phyloP scores from a whole-genome alignment of 2,888 invertebrate genomes.

The Neelides folsomi region DNA sequence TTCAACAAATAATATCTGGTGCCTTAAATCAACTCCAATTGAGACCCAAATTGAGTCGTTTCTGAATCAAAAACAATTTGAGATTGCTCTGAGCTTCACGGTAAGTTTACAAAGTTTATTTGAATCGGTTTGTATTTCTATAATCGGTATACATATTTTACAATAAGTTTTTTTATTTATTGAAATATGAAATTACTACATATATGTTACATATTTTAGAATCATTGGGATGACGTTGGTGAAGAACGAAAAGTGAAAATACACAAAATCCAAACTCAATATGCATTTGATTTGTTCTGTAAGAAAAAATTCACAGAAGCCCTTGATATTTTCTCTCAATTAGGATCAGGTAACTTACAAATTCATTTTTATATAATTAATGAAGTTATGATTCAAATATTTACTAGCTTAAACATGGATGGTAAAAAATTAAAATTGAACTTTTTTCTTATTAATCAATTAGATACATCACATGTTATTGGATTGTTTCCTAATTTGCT shows the following conservation, averaged over 20 bases:
- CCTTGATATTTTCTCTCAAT: conserved; percentile 76
- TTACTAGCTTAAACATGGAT: too few relatives aligned
- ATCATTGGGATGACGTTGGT: conserved; percentile 63
- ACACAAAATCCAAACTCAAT: conserved; percentile 74
- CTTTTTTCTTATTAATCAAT: too few relatives aligned
- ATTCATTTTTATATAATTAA: too few relatives aligned
- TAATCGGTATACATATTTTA: neutral
- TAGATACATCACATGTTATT: conserved; percentile 91
- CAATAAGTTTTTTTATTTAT: conserved; percentile 26
- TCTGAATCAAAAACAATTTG: conserved; percentile 79
- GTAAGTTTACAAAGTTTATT: conserved; percentile 44
- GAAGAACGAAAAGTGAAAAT: conserved; percentile 68
- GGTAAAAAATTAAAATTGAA: too few relatives aligned
- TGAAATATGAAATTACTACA: too few relatives aligned
- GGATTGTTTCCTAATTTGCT: conserved; percentile 82
- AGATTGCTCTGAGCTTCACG: conserved; percentile 77
- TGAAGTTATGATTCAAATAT: too few relatives aligned
- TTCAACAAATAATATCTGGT: conserved; percentile 78
- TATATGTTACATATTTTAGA: too few relatives aligned
- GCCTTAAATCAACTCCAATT: conserved; percentile 64
- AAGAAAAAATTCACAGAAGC: conserved; percentile 77
- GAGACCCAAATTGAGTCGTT: conserved; percentile 70
- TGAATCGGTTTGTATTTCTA: neutral
- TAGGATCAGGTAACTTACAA: conserved; percentile 52
- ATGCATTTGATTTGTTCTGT: conserved; percentile 81